Base-by-base conservation (phyloP, 2,888 invertebrate genomes). In the Axea sp. region DNA sequence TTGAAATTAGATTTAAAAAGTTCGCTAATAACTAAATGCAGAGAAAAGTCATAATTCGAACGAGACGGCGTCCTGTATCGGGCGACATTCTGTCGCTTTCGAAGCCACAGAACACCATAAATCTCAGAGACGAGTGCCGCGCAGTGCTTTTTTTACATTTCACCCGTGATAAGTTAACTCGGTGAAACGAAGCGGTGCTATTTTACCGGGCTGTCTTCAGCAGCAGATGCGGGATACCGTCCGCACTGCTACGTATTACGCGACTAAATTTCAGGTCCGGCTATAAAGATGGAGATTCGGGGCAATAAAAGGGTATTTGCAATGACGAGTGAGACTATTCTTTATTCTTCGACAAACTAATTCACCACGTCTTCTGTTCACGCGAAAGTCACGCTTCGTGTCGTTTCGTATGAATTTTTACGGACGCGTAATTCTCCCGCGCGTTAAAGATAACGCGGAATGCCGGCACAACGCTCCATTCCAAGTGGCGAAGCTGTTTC, bases 201-300 rank as follows among this genome's bases (percentile, higher is more conserved):
- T 69, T 69, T 74, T 53, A 73, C 64, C 17, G 22, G 47, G 43
- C 64, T 73, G 74, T 74, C 74, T 69, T 64, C 19, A 55, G 69
- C 74, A 74, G 74, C 74, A 74, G 74, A 68, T 69, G 69, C 73
- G 59, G 64, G 59, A 57, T 62, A 57, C 49, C 60, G 67, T 37
- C 4, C 28, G 45, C 43, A 53, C 49, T 22, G 26, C 65, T 60
- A 59, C 65, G 53, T 67, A 67, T 55, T 49, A 62, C 62, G 62
- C 37, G 60, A 35, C 22, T 37, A 57, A 68, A 57, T 73, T 68
- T 51, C 51, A 68, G 68, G 64, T 43, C 43, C 28, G 30, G 30
- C 62, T 45, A 73, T 73, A 73, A 73, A 73, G 68, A 73, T 73
- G 73, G 73, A 68, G 37, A 73, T 73, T 73, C n/a, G 12, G 55